These are phyloP conservation scores for Pangasius macronema DNA, from an alignment of 2,797 vertebrate genomes.

Conservation along the genomic window DNA sequence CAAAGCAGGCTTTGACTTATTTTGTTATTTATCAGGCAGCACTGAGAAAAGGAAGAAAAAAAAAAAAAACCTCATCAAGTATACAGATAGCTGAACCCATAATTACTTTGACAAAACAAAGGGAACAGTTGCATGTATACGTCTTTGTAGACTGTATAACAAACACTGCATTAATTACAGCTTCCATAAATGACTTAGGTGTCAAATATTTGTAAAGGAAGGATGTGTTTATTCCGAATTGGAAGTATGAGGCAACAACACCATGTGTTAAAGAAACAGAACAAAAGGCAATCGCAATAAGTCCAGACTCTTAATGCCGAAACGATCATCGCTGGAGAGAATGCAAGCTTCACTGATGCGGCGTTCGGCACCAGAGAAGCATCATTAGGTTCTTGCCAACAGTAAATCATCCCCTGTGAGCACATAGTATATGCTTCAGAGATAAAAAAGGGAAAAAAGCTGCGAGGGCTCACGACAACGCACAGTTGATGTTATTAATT, in stretches of 20 bases:
- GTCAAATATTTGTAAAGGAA: constrained; percentile 74
- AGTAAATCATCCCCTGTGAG: constrained; percentile 64
- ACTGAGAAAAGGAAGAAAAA: constrained; percentile 72
- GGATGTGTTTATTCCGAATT: constrained; percentile 25
- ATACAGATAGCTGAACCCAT: constrained; percentile 93
- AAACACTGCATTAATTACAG: constrained; percentile 91
- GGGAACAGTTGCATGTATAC: constrained; percentile 85
- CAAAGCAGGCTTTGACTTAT: constrained; percentile 92
- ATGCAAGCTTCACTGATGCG: constrained; percentile 50
- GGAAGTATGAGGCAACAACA: constrained; percentile 19
- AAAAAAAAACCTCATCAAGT: constrained; percentile 93
- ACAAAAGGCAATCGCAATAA: constrained; percentile 49
- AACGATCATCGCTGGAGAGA: constrained; percentile 41
- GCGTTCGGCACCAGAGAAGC: constrained; percentile 52
- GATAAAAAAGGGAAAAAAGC: constrained; percentile 57
- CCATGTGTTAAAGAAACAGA: constrained; percentile 39
- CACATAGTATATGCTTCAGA: constrained; percentile 60
- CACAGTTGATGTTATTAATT: constrained; percentile 73
- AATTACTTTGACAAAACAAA: constrained; percentile 87
- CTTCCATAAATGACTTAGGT: constrained; percentile 80
- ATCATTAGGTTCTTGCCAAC: constrained; percentile 57
- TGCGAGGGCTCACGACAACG: constrained; percentile 65
- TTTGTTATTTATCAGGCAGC: constrained; percentile 99
- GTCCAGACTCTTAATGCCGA: constrained; percentile 40
- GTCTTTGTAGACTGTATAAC: constrained; percentile 89